Base-by-base conservation (phyloP, 2,797 vertebrate genomes). In the Bufotes viridis region DNA sequence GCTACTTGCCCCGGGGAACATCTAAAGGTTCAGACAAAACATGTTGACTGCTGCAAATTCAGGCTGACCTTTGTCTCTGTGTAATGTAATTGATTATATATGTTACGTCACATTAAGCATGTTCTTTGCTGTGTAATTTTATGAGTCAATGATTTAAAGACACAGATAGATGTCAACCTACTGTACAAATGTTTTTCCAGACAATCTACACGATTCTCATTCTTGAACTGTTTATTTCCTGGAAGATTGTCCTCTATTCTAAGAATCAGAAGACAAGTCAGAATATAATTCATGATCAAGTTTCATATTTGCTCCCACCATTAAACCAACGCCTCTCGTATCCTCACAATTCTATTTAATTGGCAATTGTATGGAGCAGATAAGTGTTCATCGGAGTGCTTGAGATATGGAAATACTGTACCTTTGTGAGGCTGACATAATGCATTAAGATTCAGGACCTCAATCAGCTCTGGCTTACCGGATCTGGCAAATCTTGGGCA, bases 61-160 rank as follows among this genome's bases (percentile, higher is more conserved):
- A 55, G 51, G 12, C 2, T 78, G 74, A 78, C 74, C 74, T 78
- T 78, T 78, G 74, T 78, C 55, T 78, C 74, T 53, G 49, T 78
- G 74, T 55, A 78, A 75, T 53, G 49, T 1, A 55, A 78, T 78
- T 24, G 74, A 78, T 78, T 78, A 78, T 78, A 15, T 55, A 51
- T 78, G 74, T 51, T 55, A 78, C 49, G 74, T 55, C 74, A 8
- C 51, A 78, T 53, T 78, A 78, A 53, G 51, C 72, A 51, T 51
- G 72, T 51, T 42, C 42, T 75, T 51, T 75, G 72, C 42, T 42
- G 34, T 49, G 49, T 74, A 75, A 78, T 78, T 78, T 53, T 55
- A 78, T 78, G 49, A 78, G 24, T 78, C 74, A 78, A 55, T 55
- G 74, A 51, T 24, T 53, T 78, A 6, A 24, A 78, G 20, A 22